phyloP scores from a whole-genome alignment of 2,888 invertebrate species.

The Polydesmus complanatus region DNA sequence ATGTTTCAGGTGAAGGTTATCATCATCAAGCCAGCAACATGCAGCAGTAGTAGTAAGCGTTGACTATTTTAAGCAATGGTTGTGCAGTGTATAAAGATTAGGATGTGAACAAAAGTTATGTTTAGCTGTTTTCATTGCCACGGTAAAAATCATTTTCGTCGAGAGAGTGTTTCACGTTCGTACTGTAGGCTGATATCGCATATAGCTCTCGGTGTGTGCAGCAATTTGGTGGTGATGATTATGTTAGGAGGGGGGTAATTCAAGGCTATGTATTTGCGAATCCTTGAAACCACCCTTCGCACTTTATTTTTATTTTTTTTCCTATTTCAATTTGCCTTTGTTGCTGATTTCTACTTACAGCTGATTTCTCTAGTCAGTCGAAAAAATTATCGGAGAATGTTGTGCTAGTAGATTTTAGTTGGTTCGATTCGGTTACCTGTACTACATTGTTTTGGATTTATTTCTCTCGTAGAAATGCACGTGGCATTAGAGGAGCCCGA shows the following conservation, averaged over 20 bases:
- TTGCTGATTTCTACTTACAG: too few relatives aligned
- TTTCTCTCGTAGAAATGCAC: slow-evolving; percentile 21
- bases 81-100: not conserved
- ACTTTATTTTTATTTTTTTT: too few relatives aligned
- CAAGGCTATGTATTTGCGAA: not conserved
- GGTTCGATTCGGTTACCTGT: not conserved
- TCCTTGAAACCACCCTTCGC: not conserved
- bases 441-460: not conserved
- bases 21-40: too few relatives aligned
- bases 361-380: too few relatives aligned
- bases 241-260: not conserved
- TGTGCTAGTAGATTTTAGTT: too few relatives aligned
- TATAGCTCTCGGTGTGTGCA: too few relatives aligned
- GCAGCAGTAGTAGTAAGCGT: too few relatives aligned
- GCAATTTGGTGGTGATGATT: too few relatives aligned
- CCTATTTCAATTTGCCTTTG: too few relatives aligned
- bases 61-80: not conserved
- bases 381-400: too few relatives aligned
- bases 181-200: not conserved
- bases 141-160: not conserved
- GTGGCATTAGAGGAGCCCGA: slow-evolving; percentile 26
- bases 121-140: not conserved
- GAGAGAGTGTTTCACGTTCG: not conserved
- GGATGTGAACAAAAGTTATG: not conserved
- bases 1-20: not conserved